Conservation (phyloP, 2,888 invertebrate genomes). For the Camptogramma bilineatum region DNA sequence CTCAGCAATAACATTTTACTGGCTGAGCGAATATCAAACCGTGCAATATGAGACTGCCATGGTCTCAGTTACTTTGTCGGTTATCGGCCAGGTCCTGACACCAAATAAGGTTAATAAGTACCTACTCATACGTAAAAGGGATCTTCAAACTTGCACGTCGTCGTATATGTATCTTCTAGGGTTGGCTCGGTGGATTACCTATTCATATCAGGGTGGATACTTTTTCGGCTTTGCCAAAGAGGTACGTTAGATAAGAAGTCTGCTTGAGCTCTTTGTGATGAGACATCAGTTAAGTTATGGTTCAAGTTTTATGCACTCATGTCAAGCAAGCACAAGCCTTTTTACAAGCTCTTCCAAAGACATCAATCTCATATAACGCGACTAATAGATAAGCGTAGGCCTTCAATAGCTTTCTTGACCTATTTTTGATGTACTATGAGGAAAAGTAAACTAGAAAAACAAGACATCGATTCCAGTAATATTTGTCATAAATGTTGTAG, state of each 20-base stretch:
- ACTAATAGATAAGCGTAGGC: slow-evolving; percentile 39
- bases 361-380: slow-evolving; percentile 43
- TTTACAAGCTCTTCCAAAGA: slow-evolving; percentile 44
- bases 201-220: not conserved
- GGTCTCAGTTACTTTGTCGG: slow-evolving; percentile 20
- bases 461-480: slow-evolving; percentile 35
- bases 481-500: slow-evolving; percentile 33
- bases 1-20: slow-evolving; percentile 37
- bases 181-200: not conserved
- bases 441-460: slow-evolving; percentile 35
- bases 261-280: slow-evolving; percentile 49
- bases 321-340: slow-evolving; percentile 32
- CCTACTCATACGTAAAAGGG: not conserved
- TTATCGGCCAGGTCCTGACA: slow-evolving; percentile 10
- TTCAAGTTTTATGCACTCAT: slow-evolving; percentile 48
- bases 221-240: not conserved
- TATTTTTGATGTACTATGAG: slow-evolving; percentile 36
- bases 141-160: not conserved
- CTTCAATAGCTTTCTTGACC: slow-evolving; percentile 38
- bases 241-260: slow-evolving; percentile 24
- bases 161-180: not conserved
- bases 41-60: slow-evolving; percentile 33
- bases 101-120: slow-evolving; percentile 11
- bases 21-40: slow-evolving; percentile 33
- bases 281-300: slow-evolving; percentile 54